Evolutionary conservation across 2,113 vertebrate genomes (phyloP).

Genomic region (Lepus timidus): DNA sequence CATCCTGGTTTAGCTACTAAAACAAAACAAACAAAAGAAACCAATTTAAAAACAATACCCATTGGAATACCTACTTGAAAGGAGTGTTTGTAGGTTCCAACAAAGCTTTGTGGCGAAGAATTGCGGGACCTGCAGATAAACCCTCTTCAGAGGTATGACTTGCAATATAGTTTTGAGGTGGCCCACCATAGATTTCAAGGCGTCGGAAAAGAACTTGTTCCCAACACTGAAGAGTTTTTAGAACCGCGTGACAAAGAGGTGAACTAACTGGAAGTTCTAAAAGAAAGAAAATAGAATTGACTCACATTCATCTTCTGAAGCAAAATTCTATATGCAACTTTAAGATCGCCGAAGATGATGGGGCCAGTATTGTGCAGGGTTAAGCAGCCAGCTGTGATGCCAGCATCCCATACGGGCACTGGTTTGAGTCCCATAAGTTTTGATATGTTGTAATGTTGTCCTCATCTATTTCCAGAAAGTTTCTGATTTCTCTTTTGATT

Average conservation of each 20-base stretch:
- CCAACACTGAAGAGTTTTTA: constrained; percentile 98
- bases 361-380: too few species aligned
- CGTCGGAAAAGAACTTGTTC: constrained; percentile 96
- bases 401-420: too few species aligned
- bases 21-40: not conserved
- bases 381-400: too few species aligned
- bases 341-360: not conserved
- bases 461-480: too few species aligned
- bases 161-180: constrained; percentile 94
- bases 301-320: not conserved
- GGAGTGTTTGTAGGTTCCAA: constrained; percentile 97
- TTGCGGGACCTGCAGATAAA: constrained; percentile 93
- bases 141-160: constrained; percentile 91
- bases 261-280: constrained; percentile 97
- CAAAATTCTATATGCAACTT: constrained; percentile 21
- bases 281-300: constrained; percentile 67
- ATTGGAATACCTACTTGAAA: constrained; percentile 90
- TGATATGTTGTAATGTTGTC: too few species aligned
- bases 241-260: constrained; percentile 94
- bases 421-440: too few species aligned
- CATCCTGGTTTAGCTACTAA: constrained; percentile 38
- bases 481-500: too few species aligned
- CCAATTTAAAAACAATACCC: not conserved
- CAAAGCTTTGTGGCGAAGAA: constrained; percentile 97
- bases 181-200: constrained; percentile 95